A percentile compares a stretch with the other conserved stretches of the same genome.
Conservation (phyloP, 2,888 invertebrate species). For the Meandrusa payeni region DNA sequence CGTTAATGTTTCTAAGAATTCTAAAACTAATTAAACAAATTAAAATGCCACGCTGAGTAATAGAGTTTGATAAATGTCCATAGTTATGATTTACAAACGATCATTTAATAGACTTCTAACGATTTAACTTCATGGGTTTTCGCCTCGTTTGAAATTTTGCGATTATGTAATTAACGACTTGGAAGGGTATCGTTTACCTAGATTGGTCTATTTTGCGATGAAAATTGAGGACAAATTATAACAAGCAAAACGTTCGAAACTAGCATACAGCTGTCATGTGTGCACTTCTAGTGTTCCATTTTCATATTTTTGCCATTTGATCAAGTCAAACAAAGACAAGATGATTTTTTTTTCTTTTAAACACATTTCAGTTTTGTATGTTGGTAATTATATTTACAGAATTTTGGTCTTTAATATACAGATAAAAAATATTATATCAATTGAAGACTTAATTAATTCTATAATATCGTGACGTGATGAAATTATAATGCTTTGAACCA, state of each 20-base stretch:
- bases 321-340: too few relatives aligned
- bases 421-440: too few relatives aligned
- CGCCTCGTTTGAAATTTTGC: conserved; percentile 4
- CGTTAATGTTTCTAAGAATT: too few relatives aligned
- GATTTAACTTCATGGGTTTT: conserved; percentile 15
- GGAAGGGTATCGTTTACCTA: conserved; percentile 5
- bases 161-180: conserved; percentile 14
- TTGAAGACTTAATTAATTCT: too few relatives aligned
- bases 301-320: neutral
- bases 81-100: conserved; percentile 10
- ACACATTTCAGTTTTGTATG: too few relatives aligned
- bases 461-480: too few relatives aligned
- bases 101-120: conserved; percentile 17
- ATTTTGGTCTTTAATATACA: too few relatives aligned
- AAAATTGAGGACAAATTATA: neutral
- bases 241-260: neutral
- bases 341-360: too few relatives aligned
- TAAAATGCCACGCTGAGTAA: conserved; percentile 1
- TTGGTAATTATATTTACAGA: too few relatives aligned
- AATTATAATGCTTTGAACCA: too few relatives aligned
- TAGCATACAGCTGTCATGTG: neutral
- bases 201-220: conserved; percentile 4
- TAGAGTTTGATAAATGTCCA: neutral
- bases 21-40: too few relatives aligned
- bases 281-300: neutral